Conservation (phyloP, 2,797 vertebrate species). For the Anabacerthia variegaticeps region DNA sequence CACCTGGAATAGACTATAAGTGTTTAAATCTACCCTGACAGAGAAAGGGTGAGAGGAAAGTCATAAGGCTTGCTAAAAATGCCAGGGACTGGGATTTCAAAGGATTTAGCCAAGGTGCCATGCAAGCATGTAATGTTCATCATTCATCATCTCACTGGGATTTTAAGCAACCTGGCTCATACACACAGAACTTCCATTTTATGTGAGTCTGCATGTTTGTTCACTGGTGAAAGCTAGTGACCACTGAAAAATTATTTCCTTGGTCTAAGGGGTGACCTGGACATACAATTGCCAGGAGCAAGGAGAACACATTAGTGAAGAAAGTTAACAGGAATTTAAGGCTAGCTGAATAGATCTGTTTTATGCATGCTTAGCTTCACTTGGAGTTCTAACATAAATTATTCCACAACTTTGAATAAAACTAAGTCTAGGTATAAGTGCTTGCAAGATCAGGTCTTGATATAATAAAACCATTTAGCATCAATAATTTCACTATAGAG, state of each 20-base stretch:
- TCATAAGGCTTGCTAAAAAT: background rate
- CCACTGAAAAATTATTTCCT: background rate
- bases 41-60: background rate
- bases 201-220: background rate
- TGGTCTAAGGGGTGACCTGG: background rate
- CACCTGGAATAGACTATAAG: background rate
- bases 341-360: background rate
- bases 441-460: background rate
- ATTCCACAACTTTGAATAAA: background rate
- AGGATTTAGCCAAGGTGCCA: background rate
- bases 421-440: background rate
- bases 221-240: background rate
- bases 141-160: background rate
- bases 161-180: background rate
- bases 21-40: background rate
- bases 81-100: background rate
- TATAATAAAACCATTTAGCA: background rate
- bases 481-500: background rate
- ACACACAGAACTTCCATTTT: background rate
- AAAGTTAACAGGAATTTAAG: background rate
- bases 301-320: background rate
- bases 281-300: background rate
- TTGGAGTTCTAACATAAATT: background rate
- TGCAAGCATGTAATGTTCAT: background rate
- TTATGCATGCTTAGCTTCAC: background rate